Evolutionary conservation across 2,888 invertebrate genomes (phyloP).

Genomic region (Cryptocephalus primarius): DNA sequence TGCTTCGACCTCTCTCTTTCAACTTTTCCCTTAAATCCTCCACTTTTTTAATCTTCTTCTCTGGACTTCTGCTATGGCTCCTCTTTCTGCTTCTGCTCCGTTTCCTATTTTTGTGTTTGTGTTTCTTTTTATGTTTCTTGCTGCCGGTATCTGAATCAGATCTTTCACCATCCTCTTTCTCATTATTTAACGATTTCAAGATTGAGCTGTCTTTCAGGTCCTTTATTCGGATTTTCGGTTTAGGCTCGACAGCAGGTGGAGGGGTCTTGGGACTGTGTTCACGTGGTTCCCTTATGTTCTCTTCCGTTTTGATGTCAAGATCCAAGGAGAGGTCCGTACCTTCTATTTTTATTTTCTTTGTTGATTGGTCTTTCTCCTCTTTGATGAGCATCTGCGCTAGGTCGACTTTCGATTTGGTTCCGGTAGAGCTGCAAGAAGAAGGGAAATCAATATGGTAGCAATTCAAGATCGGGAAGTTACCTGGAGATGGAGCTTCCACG

Average conservation of each 20-base stretch:
- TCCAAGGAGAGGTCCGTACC: conserved; percentile 18
- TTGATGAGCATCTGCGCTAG: conserved; percentile 31
- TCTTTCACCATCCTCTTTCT: conserved; percentile 35
- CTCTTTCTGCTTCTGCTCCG: conserved; percentile 12
- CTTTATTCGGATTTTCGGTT: conserved; percentile 54
- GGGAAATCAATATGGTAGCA: not conserved
- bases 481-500: not conserved
- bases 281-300: conserved; percentile 5
- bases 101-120: conserved; percentile 18
- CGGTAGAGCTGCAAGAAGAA: conserved; percentile 20
- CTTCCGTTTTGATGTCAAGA: conserved; percentile 13
- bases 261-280: not conserved
- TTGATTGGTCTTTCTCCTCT: conserved; percentile 27
- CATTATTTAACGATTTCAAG: conserved; percentile 52
- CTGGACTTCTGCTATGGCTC: conserved; percentile 7
- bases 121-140: conserved; percentile 16
- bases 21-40: conserved; percentile 6
- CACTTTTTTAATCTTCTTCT: conserved; percentile 1
- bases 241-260: conserved; percentile 4
- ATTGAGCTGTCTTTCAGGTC: conserved; percentile 54
- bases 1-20: conserved; percentile 10
- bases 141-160: conserved; percentile 14
- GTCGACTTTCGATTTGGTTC: conserved; percentile 23
- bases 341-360: conserved; percentile 30
- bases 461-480: not conserved